phyloP scores from a whole-genome alignment of 2,113 vertebrate genomes.

The Lepisosteus oculatus region DNA sequence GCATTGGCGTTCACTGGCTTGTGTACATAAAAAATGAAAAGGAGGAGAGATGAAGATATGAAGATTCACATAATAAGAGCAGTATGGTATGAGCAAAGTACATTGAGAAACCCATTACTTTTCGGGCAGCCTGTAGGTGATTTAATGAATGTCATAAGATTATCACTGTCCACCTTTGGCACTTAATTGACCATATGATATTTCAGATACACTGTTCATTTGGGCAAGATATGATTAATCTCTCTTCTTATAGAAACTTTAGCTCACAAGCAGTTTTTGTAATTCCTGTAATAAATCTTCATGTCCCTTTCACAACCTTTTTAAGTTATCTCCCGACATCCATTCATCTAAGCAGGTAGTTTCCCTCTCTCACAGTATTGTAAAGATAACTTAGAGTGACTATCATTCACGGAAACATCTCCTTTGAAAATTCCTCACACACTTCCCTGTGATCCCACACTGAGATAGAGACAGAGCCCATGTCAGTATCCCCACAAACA shows the following conservation, averaged over 20 bases:
- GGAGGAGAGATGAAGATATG: not conserved
- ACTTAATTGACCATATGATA: constrained; percentile 45
- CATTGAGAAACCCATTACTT: not conserved
- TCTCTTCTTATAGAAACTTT: constrained; percentile 38
- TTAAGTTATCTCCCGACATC: constrained; percentile 38
- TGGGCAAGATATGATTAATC: constrained; percentile 43
- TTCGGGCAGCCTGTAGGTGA: not conserved
- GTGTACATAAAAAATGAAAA: not conserved
- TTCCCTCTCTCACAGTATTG: constrained; percentile 19
- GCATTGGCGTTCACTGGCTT: not conserved
- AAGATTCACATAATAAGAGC: not conserved
- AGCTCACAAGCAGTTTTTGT: constrained; percentile 39
- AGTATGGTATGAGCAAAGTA: not conserved
- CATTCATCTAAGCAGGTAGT: constrained; percentile 19
- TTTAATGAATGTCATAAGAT: constrained; percentile 26
- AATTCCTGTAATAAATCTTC: constrained; percentile 53
- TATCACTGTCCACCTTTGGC: constrained; percentile 41
- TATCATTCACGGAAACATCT: constrained; percentile 3
- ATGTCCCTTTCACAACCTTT: constrained; percentile 35
- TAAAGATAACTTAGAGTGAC: not conserved
- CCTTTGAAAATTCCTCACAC: constrained; percentile 7
- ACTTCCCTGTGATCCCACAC: not conserved
- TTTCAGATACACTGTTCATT: constrained; percentile 38
- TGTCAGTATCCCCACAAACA: not conserved
- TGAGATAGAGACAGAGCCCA: not conserved